phyloP scores from a whole-genome alignment of 2,888 invertebrate species.

The Scaptomyza reducta region DNA sequence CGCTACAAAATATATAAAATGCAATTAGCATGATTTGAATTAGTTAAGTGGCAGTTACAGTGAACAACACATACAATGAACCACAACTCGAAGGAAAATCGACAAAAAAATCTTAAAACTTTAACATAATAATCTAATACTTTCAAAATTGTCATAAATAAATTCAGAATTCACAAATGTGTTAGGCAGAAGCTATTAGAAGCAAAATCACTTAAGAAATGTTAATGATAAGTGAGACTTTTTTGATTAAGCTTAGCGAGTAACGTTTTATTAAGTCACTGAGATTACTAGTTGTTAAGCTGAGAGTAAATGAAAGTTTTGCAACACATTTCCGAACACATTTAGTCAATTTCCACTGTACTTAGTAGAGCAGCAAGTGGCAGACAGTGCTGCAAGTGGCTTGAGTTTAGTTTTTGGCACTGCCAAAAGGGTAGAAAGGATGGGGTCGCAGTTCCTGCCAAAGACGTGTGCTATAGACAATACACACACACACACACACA shows the following conservation, averaged over 20 bases:
- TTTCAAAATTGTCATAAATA: not conserved
- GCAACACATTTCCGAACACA: not conserved
- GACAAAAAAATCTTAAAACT: not conserved
- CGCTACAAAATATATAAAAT: conserved; percentile 83
- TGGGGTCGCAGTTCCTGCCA: conserved; percentile 25
- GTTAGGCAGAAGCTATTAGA: not conserved
- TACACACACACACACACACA: conserved; percentile 13
- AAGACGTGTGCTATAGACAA: conserved; percentile 64
- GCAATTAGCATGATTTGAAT: conserved; percentile 84
- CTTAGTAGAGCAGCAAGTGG: conserved; percentile 25
- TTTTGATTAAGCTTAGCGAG: not conserved
- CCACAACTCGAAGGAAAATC: not conserved
- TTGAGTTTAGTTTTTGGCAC: conserved; percentile 32
- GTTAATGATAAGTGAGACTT: too few relatives aligned
- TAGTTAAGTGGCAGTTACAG: conserved; percentile 81
- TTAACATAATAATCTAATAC: too few relatives aligned
- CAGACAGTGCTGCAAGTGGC: conserved; percentile 20
- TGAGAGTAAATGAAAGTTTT: not conserved
- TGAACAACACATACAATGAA: conserved; percentile 3
- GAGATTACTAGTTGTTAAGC: not conserved
- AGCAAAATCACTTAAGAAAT: too few relatives aligned
- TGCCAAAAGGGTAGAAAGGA: not conserved
- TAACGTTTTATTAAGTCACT: not conserved
- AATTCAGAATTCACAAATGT: not conserved
- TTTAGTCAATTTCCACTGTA: conserved; percentile 35